Evolutionary conservation across 2,888 invertebrate species (phyloP).

Genomic region (Lacanobia wlatinum): DNA sequence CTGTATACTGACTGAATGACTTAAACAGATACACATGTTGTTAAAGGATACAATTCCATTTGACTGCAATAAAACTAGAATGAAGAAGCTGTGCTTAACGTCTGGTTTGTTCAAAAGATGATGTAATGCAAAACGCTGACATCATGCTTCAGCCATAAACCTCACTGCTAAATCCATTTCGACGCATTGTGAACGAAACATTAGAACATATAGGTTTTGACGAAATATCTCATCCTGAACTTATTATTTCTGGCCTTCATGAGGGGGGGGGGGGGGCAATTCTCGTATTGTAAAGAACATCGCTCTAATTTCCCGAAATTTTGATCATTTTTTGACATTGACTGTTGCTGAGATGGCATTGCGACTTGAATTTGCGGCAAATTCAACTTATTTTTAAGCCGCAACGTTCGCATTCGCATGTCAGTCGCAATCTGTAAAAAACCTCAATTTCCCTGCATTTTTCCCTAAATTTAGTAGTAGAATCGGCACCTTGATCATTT

Average conservation of each 20-base stretch:
- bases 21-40: conserved; percentile 56
- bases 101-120: conserved; percentile 66
- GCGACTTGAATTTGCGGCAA: not conserved
- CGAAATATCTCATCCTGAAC: not conserved
- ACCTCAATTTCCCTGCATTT: too few species aligned
- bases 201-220: conserved; percentile 29
- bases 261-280: too few species aligned
- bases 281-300: too few species aligned
- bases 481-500: too few species aligned
- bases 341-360: too few species aligned
- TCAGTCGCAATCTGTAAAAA: too few species aligned
- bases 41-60: conserved; percentile 43
- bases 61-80: conserved; percentile 51
- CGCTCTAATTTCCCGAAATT: too few species aligned
- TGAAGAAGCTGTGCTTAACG: conserved; percentile 41
- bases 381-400: too few species aligned
- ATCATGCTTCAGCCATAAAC: conserved; percentile 73
- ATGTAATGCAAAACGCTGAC: conserved; percentile 76
- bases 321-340: too few species aligned
- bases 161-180: conserved; percentile 76
- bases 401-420: too few species aligned
- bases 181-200: conserved; percentile 50
- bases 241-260: too few species aligned
- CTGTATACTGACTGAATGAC: conserved; percentile 23
- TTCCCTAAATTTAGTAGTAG: too few species aligned